These are phyloP conservation scores for Hypocryptadius cinnamomeus DNA, from an alignment of 2,113 vertebrate genomes.

Conservation along the genomic window DNA sequence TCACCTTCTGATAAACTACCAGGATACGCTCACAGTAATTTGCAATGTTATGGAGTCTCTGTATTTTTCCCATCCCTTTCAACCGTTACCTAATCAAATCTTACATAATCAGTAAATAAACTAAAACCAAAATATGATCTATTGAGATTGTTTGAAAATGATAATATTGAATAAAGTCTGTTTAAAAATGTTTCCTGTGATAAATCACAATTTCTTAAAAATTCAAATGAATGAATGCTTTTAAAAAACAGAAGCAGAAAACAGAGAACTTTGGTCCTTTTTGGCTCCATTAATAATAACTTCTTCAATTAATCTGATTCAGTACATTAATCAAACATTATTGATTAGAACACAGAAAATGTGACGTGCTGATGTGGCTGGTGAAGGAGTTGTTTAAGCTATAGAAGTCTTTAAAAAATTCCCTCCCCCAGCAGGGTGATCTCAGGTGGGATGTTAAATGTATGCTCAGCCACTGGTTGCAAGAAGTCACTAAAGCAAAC, in stretches of 20 bases:
- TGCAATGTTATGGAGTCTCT: neutral
- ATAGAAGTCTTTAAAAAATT: neutral
- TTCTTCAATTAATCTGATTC: constrained; percentile 31
- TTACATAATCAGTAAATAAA: constrained; percentile 15
- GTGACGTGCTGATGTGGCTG: neutral
- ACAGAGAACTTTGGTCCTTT: neutral
- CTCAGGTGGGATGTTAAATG: constrained; percentile 59
- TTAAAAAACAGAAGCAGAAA: constrained; percentile 12
- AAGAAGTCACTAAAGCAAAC: constrained; percentile 77
- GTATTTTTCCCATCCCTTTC: neutral
- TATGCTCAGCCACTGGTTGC: constrained; percentile 58
- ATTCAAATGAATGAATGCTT: neutral
- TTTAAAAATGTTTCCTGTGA: neutral
- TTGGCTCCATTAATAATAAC: neutral
- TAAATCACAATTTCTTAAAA: constrained; percentile 9
- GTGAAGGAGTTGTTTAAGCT: neutral
- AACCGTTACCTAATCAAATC: neutral
- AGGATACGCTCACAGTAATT: neutral
- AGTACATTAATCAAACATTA: constrained; percentile 24
- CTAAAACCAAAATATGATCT: neutral
- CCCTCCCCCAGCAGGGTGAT: neutral
- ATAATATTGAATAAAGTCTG: neutral
- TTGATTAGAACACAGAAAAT: constrained; percentile 8
- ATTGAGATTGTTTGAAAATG: neutral
- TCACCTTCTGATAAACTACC: neutral